phyloP scores from a whole-genome alignment of 2,113 vertebrate species.

The Oxyruncus cristatus region DNA sequence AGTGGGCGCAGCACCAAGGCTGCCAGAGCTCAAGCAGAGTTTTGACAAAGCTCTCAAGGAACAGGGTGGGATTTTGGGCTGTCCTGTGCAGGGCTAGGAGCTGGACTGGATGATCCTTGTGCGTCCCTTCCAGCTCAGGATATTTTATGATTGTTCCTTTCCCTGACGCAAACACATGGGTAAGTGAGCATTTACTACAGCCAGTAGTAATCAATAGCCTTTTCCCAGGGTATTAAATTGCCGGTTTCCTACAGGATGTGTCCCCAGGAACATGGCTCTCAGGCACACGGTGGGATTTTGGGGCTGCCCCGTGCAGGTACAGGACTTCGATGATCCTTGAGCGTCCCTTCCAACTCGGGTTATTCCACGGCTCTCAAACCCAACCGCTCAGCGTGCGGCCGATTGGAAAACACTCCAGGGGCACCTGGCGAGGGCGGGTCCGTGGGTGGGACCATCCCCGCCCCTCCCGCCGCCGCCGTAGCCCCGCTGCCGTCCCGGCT shows the following conservation, averaged over 20 bases:
- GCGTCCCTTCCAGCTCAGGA: accelerated
- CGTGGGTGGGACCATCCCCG: background rate
- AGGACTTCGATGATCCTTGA: accelerated
- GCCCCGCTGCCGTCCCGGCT: background rate
- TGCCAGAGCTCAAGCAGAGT: background rate
- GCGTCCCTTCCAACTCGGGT: accelerated
- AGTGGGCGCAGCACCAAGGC: background rate
- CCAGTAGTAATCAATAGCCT: no score
- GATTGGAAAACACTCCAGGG: background rate
- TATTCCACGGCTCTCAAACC: accelerated
- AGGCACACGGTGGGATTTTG: accelerated
- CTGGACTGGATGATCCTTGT: accelerated
- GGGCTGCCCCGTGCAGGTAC: background rate
- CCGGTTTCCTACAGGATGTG: background rate
- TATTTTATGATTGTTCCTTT: background rate
- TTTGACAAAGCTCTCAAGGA: accelerated
- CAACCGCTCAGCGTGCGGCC: accelerated
- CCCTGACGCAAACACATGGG: background rate
- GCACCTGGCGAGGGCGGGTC: background rate
- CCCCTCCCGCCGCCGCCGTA: background rate
- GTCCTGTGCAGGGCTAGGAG: background rate
- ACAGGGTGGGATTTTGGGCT: accelerated
- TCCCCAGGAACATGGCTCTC: background rate
- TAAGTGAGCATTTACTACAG: background rate
- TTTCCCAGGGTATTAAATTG: background rate